phyloP scores from a whole-genome alignment of 2,797 vertebrate species.

The Smutsia gigantea region DNA sequence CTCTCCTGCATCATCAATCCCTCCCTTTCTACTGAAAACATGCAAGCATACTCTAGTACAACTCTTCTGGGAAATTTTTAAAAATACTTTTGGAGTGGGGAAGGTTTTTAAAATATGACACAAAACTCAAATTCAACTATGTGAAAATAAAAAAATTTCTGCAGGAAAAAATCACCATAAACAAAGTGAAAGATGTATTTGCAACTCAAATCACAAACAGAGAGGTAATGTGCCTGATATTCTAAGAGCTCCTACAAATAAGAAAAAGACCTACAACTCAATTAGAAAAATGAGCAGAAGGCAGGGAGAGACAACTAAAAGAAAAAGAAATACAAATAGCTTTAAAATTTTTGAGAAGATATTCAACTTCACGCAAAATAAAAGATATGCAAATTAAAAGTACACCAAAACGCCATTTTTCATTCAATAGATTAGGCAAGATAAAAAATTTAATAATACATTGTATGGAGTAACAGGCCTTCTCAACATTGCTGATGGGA shows the following conservation, averaged over 20 bases:
- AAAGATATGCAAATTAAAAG: slow-evolving; percentile 38
- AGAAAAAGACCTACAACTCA: background rate
- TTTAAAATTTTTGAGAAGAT: background rate
- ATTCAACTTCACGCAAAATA: background rate
- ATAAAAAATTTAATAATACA: background rate
- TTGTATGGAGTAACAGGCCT: background rate
- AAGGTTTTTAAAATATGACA: background rate
- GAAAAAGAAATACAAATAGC: slow-evolving; percentile 24
- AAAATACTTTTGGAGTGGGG: background rate
- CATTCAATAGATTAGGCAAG: background rate
- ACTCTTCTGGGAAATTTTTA: background rate
- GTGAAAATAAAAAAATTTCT: background rate
- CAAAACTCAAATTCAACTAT: background rate
- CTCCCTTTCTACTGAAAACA: slow-evolving; percentile 33
- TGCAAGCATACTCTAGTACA: background rate
- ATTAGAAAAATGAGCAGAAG: slow-evolving; percentile 7
- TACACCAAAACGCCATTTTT: background rate
- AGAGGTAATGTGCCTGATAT: background rate
- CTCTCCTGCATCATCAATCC: background rate
- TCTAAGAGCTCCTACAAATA: slow-evolving; percentile 39
- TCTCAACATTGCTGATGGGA: background rate
- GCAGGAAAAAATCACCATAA: background rate
- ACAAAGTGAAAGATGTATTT: slow-evolving; percentile 37
- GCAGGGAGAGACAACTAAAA: background rate
- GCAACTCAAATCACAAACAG: background rate